Base-by-base conservation (phyloP, 2,888 invertebrate species). In the Athalia rosae region DNA sequence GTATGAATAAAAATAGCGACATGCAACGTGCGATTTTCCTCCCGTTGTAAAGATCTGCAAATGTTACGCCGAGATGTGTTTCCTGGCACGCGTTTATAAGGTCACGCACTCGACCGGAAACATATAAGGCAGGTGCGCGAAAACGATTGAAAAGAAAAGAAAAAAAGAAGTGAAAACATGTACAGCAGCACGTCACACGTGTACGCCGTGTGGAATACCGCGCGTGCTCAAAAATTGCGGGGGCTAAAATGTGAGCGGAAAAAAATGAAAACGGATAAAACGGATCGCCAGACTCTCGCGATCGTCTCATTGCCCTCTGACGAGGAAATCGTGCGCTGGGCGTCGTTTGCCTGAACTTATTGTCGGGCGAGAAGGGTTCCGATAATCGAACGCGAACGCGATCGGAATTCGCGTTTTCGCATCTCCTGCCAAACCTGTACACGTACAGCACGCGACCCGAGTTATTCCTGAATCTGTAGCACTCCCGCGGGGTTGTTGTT, bases 71-170 rank as follows among this genome's bases (percentile, higher is more conserved):
- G 48, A 62, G 62, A 45, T 47, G 74, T 71, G 74, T 74, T 74
- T 41, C 15, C 71, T 71, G 71, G 71, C 58, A 62, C 81, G 82
- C 83, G 82, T 84, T 83, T 83, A 84, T 84, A 83, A 85, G 85
- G 86, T 85, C 86, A 86, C 86, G 86, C 84, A 86, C 82, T 84
- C 79, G 82, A 82, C 85, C 86, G 85, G 85, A 87, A 85, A 84
- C 82, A 82, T 81, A 79, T 2, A 80, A 81, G 79, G 87, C 86
- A 85, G 83, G 85, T 84, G 84, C 78, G 81, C 47, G 45, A 47
- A 48, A 66, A 48, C 41, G 48, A 47, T 15, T 9, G 41, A 48
- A 66, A 48, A 28, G 5, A 63, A 4, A 15, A 7, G 15, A 6
- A 15, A 4, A 41, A 59, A 7, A 4, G 13, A 7, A 59, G 3